Evolutionary conservation across 2,888 invertebrate species (phyloP), one percentile per base, ranked within the genome.

Genomic region (Parasteatoda lunata): DNA sequence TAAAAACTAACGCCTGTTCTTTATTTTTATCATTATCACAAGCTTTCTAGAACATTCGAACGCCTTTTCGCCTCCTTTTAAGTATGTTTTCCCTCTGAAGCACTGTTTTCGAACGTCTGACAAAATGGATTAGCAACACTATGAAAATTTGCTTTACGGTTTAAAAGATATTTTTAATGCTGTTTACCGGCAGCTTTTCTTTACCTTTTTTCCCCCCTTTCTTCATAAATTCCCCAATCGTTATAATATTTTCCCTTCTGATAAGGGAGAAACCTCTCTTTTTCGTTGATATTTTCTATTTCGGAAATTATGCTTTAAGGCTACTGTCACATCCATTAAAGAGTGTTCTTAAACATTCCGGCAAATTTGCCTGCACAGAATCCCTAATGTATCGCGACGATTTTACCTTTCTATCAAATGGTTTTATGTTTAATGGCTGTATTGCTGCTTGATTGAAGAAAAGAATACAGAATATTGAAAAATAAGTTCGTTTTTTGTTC

Each of bases 121-220:
- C 66, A 86, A 86, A 86, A 86, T 86, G 80, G 85, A 86, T 86
- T 86, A 86, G 76, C 51, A 30, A 66, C 80, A 68, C 66, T 72
- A 59, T 71, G 80, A 86, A 86, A 86, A 86, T 86, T 77, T 80
- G 77, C 80, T 70, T 86, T 71, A 66, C 73, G 69, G 71, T 80
- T 86, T 86, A 86, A 86, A 86, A 77, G 85, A 72, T 86, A 76
- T 86, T 86, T 86, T 86, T 86, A 80, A 86, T 83, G 83, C 76
- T 69, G 59, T 72, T 73, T 82, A 69, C 70, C n/a, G 66, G 72
- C 65, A 80, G 52, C 52, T 51, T 52, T 77, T 77, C 48, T 54
- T 66, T 70, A 49, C 15, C 66, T 69, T 7, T 59, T 75, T 75
- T 30, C 6, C 9, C 54, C n/a, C 5, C n/a, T 48, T 7, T 70